Conservation (phyloP, 2,797 vertebrate species). For the Kryptopterus vitreolus region DNA sequence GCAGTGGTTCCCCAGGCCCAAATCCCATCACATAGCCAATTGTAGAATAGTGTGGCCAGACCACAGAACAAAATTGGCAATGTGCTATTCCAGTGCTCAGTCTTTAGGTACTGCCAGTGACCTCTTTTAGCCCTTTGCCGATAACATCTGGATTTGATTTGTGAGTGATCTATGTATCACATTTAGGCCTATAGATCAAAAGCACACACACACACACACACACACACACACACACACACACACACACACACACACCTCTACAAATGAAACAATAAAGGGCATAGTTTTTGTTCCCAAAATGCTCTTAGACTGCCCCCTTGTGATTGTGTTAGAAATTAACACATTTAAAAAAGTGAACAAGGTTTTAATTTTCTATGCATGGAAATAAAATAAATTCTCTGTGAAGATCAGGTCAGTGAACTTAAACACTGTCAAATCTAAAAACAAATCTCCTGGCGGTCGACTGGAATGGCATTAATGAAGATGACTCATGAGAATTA, state of each 20-base stretch:
- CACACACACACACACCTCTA: too few species aligned
- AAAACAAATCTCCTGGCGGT: too few species aligned
- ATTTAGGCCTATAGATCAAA: conserved; percentile 1
- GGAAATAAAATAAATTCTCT: too few species aligned
- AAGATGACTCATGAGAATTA: too few species aligned
- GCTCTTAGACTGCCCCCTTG: conserved; percentile 46
- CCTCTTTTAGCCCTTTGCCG: conserved; percentile 13
- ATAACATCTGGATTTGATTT: conserved; percentile 46
- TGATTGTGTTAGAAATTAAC: conserved; percentile 21
- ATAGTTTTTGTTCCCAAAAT: background rate
- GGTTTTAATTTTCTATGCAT: background rate
- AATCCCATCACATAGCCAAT: conserved; percentile 36
- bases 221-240: too few species aligned
- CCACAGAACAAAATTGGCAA: conserved; percentile 45
- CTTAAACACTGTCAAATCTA: too few species aligned
- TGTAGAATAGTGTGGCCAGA: conserved; percentile 36
- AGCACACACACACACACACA: background rate
- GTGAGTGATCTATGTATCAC: conserved; percentile 1
- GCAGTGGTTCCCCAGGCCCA: conserved; percentile 59
- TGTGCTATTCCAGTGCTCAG: conserved; percentile 32
- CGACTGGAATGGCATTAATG: too few species aligned
- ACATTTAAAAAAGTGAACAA: background rate
- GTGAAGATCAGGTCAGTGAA: too few species aligned
- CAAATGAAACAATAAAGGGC: background rate
- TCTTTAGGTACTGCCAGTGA: conserved; percentile 37